Conservation (phyloP, 2,888 invertebrate genomes). For the Formica aserva region DNA sequence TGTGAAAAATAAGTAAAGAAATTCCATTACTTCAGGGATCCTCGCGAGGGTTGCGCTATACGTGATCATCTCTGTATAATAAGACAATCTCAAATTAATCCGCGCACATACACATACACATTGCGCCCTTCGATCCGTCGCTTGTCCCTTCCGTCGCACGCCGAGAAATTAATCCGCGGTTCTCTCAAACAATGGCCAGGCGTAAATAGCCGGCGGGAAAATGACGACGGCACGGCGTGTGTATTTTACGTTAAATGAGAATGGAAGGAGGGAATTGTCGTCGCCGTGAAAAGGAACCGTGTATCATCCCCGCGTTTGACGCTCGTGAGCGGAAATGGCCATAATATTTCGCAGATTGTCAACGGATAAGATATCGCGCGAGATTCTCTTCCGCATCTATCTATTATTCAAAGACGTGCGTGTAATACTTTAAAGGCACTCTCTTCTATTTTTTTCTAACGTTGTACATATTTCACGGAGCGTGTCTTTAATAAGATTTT, state of each 20-base stretch:
- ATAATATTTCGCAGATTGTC: slow-evolving; percentile 36
- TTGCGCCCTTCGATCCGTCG: slow-evolving; percentile 29
- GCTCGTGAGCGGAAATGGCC: background rate
- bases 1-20: slow-evolving; percentile 5
- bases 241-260: slow-evolving; percentile 25
- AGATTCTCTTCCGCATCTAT: background rate
- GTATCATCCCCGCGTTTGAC: slow-evolving; percentile 16
- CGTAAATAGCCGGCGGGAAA: slow-evolving; percentile 47
- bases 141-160: slow-evolving; percentile 32
- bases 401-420: background rate
- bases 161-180: slow-evolving; percentile 34
- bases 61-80: background rate
- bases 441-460: background rate
- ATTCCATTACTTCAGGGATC: slow-evolving; percentile 5
- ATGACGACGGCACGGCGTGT: slow-evolving; percentile 21
- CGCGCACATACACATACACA: background rate
- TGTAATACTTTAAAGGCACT: too few species aligned
- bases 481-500: slow-evolving; percentile 3
- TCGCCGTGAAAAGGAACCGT: slow-evolving; percentile 10
- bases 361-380: slow-evolving; percentile 10
- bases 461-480: background rate
- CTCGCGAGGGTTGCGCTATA: background rate
- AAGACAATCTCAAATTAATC: slow-evolving; percentile 49
- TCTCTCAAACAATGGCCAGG: slow-evolving; percentile 40
- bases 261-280: slow-evolving; percentile 11